phyloP scores from a whole-genome alignment of 2,888 invertebrate species.

The Palloptera scutellata region DNA sequence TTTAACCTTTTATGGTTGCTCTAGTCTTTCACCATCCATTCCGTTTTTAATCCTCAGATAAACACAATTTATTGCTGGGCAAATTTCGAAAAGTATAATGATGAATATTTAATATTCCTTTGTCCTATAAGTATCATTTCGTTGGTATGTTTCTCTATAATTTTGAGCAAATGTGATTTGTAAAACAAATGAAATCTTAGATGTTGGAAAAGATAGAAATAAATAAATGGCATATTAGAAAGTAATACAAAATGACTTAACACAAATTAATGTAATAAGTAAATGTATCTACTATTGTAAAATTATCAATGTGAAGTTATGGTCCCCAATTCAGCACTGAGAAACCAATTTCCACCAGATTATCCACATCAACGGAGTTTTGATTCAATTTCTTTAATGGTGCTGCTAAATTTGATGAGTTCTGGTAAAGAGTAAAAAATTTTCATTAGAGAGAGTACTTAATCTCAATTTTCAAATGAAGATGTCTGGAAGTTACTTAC shows the following conservation, averaged over 20 bases:
- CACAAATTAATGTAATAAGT: too few relatives aligned
- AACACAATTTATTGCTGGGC: neutral
- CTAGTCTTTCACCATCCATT: neutral
- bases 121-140: neutral
- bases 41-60: neutral
- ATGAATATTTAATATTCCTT: conserved; percentile 16
- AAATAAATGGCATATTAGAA: conserved; percentile 7
- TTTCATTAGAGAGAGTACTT: neutral
- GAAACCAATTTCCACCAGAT: conserved; percentile 46
- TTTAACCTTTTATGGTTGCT: neutral
- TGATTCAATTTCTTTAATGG: conserved; percentile 42
- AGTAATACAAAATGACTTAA: too few relatives aligned
- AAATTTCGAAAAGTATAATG: neutral
- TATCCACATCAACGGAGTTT: conserved; percentile 51
- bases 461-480: neutral
- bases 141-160: neutral
- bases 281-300: too few relatives aligned
- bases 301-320: neutral
- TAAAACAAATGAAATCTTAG: neutral
- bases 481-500: too few relatives aligned
- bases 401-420: conserved; percentile 41
- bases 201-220: neutral
- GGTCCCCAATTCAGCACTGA: conserved; percentile 56
- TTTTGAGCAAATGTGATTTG: neutral
- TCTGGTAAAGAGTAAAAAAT: conserved; percentile 39